phyloP scores from a whole-genome alignment of 2,888 invertebrate species.

The Lypha dubia region DNA sequence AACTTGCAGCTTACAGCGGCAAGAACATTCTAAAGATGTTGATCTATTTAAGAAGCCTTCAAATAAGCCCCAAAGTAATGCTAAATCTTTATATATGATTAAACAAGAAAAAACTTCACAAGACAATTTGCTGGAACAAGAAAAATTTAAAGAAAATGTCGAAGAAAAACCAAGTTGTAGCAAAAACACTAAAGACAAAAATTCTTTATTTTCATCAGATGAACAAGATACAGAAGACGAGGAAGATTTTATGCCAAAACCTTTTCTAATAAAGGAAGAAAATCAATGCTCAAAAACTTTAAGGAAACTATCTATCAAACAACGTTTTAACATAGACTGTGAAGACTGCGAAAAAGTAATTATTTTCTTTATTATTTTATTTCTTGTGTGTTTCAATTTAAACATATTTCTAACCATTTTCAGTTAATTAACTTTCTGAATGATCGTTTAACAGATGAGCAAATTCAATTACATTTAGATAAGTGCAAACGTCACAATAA shows the following conservation, averaged over 20 bases:
- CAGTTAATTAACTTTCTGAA: constrained; percentile 80
- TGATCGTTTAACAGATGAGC: constrained; percentile 75
- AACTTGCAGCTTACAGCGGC: constrained; percentile 62
- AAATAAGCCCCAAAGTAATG: not conserved
- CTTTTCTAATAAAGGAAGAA: constrained; percentile 74
- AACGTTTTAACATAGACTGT: constrained; percentile 77
- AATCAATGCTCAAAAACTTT: not conserved
- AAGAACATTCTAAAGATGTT: constrained; percentile 32
- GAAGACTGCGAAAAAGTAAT: constrained; percentile 77
- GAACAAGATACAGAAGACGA: constrained; percentile 41
- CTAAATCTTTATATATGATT: not conserved
- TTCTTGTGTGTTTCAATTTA: not conserved
- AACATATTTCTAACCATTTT: not conserved
- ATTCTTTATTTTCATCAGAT: constrained; percentile 48
- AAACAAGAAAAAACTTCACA: constrained; percentile 43
- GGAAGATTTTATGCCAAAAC: constrained; percentile 75
- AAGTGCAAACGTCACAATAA: constrained; percentile 78
- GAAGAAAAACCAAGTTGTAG: constrained; percentile 24
- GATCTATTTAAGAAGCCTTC: constrained; percentile 37
- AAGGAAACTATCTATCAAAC: constrained; percentile 65
- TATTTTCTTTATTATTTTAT: not conserved
- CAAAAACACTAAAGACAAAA: constrained; percentile 34
- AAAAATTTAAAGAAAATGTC: not conserved
- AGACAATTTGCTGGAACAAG: constrained; percentile 25
- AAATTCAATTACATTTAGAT: constrained; percentile 77